Evolutionary conservation across 2,888 invertebrate species (phyloP), one percentile per base, ranked within the genome.

Genomic region (Drosophila dives): DNA sequence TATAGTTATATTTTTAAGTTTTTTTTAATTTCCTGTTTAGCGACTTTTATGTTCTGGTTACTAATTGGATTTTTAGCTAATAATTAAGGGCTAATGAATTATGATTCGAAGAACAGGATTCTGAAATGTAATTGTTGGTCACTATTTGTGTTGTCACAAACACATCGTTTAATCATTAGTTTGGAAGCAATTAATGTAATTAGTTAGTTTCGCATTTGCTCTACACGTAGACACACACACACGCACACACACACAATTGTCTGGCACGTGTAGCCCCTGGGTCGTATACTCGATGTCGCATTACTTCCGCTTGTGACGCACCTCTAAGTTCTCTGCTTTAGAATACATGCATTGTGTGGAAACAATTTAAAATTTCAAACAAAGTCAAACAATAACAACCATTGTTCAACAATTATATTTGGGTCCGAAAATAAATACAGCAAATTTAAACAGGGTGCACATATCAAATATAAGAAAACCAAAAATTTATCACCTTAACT

Each of bases 91-190:
- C 34, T 11, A 56, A 51, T 51, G 53, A 65, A 63, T 71, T 69
- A 58, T 53, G 67, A 34, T 72, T 45, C 63, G 49, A 33, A 26
- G 40, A 53, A 32, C 56, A 38, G 8, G 40, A 54, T 40, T 49
- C 3, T 20, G 34, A 34, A 58, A 50, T 62, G 26, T 58, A 34
- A 56, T 48, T 56, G 33, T 34, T 34, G 38, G 12, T 62, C 49
- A 58, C 23, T 34, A 42, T 59, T 34, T 64, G 62, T 54, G 29
- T 53, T 55, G 50, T 55, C 67, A 65, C 50, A n/a, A 63, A 32
- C 67, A 64, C 73, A 65, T 82, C 71, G 65, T 78, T 86, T 82
- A 74, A 78, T 86, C 76, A 76, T 86, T 81, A 87, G 74, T 75
- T 64, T 67, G 54, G 58, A 67, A 62, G 63, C 73, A 72, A 68